These are phyloP conservation scores for Sussaba pulchella DNA, from an alignment of 2,888 invertebrate species.

Conservation along the genomic window DNA sequence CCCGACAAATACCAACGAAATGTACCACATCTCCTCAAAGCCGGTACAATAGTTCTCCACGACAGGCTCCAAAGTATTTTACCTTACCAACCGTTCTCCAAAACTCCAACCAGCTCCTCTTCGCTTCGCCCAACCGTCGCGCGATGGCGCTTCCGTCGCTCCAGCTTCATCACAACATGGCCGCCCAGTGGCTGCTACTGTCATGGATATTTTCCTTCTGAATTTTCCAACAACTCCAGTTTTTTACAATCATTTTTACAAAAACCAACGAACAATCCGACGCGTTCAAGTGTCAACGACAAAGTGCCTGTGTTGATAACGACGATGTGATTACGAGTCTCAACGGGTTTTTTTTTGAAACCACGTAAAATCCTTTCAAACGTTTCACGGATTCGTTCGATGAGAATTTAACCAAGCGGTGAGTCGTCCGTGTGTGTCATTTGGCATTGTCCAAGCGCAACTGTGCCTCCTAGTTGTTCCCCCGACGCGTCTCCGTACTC, in stretches of 20 bases:
- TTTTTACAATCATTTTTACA: constrained; percentile 79
- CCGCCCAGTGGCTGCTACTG: constrained; percentile 79
- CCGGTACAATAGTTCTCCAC: too few species aligned
- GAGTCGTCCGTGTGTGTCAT: constrained; percentile 59
- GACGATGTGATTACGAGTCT: constrained; percentile 43
- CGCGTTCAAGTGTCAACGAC: constrained; percentile 45
- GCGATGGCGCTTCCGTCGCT: constrained; percentile 56
- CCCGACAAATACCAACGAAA: too few species aligned
- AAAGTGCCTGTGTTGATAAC: constrained; percentile 6
- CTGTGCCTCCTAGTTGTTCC: constrained; percentile 36
- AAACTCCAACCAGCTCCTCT: background rate
- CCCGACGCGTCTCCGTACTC: constrained; percentile 12
- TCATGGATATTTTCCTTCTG: constrained; percentile 80
- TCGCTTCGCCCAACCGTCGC: constrained; percentile 22
- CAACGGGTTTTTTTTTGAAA: too few species aligned
- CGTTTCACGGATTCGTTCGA: too few species aligned
- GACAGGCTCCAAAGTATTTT: background rate
- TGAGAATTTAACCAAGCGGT: constrained; percentile 61
- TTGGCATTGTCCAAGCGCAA: constrained; percentile 61
- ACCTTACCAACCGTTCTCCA: background rate
- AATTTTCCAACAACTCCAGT: constrained; percentile 77
- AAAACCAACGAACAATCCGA: constrained; percentile 72
- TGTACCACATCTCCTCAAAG: too few species aligned
- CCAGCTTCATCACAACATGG: constrained; percentile 78
- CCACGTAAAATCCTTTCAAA: too few species aligned